A percentile compares a stretch with the other conserved stretches of the same genome.
phyloP scores from a whole-genome alignment of 2,113 vertebrate genomes.

The Percina caprodes region DNA sequence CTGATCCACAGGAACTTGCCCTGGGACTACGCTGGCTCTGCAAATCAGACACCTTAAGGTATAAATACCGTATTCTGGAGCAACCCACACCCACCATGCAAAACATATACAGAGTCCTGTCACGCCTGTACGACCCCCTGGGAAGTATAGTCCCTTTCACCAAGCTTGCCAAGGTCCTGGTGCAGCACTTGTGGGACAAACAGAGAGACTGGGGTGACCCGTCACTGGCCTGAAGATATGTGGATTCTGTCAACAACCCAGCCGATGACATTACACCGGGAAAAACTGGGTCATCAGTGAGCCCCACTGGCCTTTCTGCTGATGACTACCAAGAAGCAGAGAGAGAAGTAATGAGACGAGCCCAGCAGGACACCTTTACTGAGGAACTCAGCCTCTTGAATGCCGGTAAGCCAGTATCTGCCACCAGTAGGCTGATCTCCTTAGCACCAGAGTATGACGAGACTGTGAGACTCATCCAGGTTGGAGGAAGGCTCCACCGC shows the following conservation, averaged over 20 bases:
- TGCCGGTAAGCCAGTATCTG: not conserved
- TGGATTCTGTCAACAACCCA: conserved; percentile 14
- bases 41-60: not conserved
- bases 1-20: no score
- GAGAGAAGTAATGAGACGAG: not conserved
- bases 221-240: not conserved
- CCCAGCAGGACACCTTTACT: not conserved
- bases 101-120: not conserved
- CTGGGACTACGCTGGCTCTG: no score
- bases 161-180: not conserved
- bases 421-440: not conserved
- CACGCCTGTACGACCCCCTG: not conserved
- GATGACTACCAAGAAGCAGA: not conserved
- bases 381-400: not conserved
- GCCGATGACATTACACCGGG: conserved; percentile 40
- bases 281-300: no score
- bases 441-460: not conserved
- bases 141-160: not conserved
- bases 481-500: not conserved
- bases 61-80: not conserved
- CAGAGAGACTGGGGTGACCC: no score
- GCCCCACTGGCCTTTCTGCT: not conserved
- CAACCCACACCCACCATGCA: not conserved
- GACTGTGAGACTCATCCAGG: not conserved
- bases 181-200: not conserved